Evolutionary conservation across 2,888 invertebrate species (phyloP).

Genomic region (Ceraclea dissimilis): DNA sequence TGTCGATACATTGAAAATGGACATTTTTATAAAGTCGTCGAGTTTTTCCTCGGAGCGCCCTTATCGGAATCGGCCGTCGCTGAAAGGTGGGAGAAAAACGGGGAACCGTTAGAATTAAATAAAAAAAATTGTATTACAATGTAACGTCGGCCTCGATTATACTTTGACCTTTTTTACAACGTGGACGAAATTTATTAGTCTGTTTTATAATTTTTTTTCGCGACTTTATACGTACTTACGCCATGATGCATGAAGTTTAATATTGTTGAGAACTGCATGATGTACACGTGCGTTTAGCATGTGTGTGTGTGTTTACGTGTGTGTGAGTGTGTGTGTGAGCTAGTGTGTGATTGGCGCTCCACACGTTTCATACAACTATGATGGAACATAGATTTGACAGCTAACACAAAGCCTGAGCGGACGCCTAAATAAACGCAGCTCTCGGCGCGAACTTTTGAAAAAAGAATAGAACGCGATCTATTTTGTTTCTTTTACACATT

Average conservation of each 20-base stretch:
- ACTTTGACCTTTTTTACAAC: slow-evolving; percentile 1
- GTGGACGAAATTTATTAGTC: not conserved
- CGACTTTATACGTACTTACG: not conserved
- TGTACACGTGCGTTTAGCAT: slow-evolving; percentile 27
- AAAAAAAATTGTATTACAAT: not conserved
- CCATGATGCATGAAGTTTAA: not conserved
- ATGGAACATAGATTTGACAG: slow-evolving; percentile 54
- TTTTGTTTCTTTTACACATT: too few relatives aligned
- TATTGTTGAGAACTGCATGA: slow-evolving; percentile 9
- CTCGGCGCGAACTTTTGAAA: slow-evolving; percentile 18
- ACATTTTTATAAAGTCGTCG: not conserved
- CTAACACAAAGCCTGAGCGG: slow-evolving; percentile 48
- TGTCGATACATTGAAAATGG: not conserved
- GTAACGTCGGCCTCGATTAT: not conserved
- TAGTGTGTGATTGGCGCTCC: slow-evolving; percentile 46
- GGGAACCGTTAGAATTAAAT: not conserved
- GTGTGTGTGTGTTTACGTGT: slow-evolving; percentile 35
- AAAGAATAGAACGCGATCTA: slow-evolving; percentile 5
- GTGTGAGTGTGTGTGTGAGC: slow-evolving; percentile 47
- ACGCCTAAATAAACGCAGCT: slow-evolving; percentile 19
- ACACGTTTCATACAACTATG: slow-evolving; percentile 37
- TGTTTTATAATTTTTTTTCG: not conserved
- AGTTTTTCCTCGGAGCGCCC: not conserved
- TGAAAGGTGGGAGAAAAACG: not conserved
- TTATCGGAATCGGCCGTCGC: not conserved